Evolutionary conservation across 1,140 invertebrate species (phyloP).

Genomic region (Contarinia nasturtii): DNA sequence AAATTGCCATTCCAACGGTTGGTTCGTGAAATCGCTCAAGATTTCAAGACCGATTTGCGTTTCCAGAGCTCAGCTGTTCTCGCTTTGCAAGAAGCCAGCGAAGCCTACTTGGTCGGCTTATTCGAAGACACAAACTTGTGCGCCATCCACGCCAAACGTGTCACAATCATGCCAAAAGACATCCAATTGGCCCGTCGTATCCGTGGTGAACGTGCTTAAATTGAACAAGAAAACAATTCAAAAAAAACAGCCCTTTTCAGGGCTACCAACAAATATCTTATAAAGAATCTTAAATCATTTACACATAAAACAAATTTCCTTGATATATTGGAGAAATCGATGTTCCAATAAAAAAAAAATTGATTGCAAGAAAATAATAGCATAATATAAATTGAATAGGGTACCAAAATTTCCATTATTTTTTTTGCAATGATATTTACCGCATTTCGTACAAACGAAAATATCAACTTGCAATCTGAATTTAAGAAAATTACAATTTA

Average conservation of each 20-base stretch:
- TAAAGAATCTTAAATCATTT: too few relatives aligned
- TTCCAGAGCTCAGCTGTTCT: slow-evolving; percentile 61
- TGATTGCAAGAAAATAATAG: too few relatives aligned
- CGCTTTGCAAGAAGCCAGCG: slow-evolving; percentile 62
- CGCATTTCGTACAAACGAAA: too few relatives aligned
- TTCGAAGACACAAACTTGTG: slow-evolving; percentile 68
- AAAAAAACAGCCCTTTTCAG: not conserved
- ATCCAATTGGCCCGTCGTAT: slow-evolving; percentile 62
- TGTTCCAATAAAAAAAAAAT: too few relatives aligned
- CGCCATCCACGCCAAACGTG: slow-evolving; percentile 81
- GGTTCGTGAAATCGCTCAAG: slow-evolving; percentile 71
- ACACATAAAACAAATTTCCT: too few relatives aligned
- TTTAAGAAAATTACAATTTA: too few relatives aligned
- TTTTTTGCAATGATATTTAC: too few relatives aligned
- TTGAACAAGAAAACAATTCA: slow-evolving; percentile 20
- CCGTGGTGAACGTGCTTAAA: slow-evolving; percentile 42
- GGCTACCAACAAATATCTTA: too few relatives aligned
- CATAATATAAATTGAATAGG: too few relatives aligned
- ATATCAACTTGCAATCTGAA: too few relatives aligned
- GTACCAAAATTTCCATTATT: too few relatives aligned
- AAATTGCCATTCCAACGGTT: slow-evolving; percentile 72
- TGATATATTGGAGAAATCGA: too few relatives aligned
- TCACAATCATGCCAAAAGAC: slow-evolving; percentile 86
- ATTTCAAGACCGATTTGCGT: slow-evolving; percentile 59
- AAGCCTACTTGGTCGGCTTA: slow-evolving; percentile 69